Evolutionary conservation across 2,888 invertebrate species (phyloP), one percentile per base, ranked within the genome.

Genomic region (Dexiosoma caninum): DNA sequence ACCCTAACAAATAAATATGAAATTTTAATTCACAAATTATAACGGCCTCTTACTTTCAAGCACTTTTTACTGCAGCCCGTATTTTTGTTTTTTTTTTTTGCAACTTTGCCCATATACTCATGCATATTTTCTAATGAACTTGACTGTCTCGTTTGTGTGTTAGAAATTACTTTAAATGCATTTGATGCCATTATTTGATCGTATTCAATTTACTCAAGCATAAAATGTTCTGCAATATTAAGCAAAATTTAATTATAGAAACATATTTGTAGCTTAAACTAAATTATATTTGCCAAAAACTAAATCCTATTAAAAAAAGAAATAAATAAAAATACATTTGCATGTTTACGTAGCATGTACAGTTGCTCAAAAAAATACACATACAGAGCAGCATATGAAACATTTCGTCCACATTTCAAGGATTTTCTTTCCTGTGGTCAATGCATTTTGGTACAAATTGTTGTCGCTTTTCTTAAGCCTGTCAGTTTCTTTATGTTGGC

Each of bases 291-390:
- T 57, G 70, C 59, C 70, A 70, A 37, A 70, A 59, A 49, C 27
- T 37, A 59, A 70, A 74, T 74, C 74, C 46, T 49, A 46, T 74
- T 66, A 66, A n/a, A n/a, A n/a, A n/a, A n/a, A n/a, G n/a, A n/a
- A n/a, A n/a, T n/a, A n/a, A n/a, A n/a, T n/a, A n/a, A n/a, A n/a
- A n/a, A n/a, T n/a, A n/a, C n/a, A n/a, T n/a, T n/a, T n/a, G n/a
- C n/a, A n/a, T n/a, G n/a, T n/a, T n/a, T n/a, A n/a, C n/a, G n/a
- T n/a, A n/a, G n/a, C n/a, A n/a, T n/a, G n/a, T n/a, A n/a, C n/a
- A n/a, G n/a, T n/a, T n/a, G n/a, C n/a, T n/a, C n/a, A n/a, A n/a
- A n/a, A n/a, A n/a, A n/a, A n/a, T n/a, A n/a, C n/a, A n/a, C n/a
- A n/a, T n/a, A n/a, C n/a, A n/a, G n/a, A n/a, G n/a, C n/a, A n/a